Evolutionary conservation across 2,113 vertebrate species (phyloP), one percentile per base, ranked within the genome.

Genomic region (Cercocebus atys): DNA sequence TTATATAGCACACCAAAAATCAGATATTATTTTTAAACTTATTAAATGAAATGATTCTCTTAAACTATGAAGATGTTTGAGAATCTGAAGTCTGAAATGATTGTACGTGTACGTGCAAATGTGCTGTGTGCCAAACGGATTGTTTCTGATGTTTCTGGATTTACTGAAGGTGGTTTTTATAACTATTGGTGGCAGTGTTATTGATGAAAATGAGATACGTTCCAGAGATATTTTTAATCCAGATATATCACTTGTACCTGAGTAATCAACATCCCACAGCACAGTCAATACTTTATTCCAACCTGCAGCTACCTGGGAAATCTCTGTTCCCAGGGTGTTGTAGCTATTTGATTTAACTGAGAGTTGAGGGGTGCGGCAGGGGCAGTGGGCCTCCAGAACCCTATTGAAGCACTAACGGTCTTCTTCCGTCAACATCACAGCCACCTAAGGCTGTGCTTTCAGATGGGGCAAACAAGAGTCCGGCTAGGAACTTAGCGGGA

Each of bases 101-200:
- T 72, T 94, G 10, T 64, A 64, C 16, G 18, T 86, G 18, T 55
- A 64, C 8, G 27, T 79, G 18, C 47, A 86, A 86, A 88, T 89
- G 20, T 79, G 32, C 55, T 95, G 32, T 84, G 40, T 94, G 66
- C 82, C 61, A 95, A 96, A 93, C 96, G 84, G 70, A 94, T 90
- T 95, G 81, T 94, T 97, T 87, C 75, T 57, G 45, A 40, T 81
- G 76, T 94, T 96, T 97, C 57, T 95, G 87, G 84, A 25, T 97
- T 95, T 96, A 61, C 88, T 5, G 52, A 90, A 92, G 2, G 66
- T 92, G 95, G 38, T 88, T 98, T 96, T 96, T 94, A 78, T 50
- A 97, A 81, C 27, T 85, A 0, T 88, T 92, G 79, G 93, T 97
- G 83, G 79, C 68, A 89, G 25, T 93, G 95, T 57, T 50, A 90